Conservation (phyloP, 2,888 invertebrate species). For the Antitype chi region DNA sequence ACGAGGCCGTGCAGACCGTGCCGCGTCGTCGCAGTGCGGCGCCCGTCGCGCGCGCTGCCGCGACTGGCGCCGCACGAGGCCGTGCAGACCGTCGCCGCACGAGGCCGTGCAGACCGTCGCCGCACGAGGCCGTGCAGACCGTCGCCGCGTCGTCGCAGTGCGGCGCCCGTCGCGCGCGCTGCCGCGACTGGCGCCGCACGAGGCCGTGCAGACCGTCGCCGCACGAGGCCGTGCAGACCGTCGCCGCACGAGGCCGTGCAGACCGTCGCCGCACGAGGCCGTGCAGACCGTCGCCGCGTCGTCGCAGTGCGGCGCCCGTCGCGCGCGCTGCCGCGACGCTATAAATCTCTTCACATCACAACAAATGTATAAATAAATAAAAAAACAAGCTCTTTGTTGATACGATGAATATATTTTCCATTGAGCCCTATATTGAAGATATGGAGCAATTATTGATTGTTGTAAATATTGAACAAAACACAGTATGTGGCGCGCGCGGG, state of each 20-base stretch:
- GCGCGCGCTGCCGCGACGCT: not conserved
- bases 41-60: not conserved
- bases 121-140: not conserved
- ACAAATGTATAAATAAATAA: slow-evolving; percentile 29
- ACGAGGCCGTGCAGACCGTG: not conserved
- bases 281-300: not conserved
- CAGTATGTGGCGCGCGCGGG: slow-evolving; percentile 58
- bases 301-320: not conserved
- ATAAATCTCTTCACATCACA: slow-evolving; percentile 18
- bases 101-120: not conserved
- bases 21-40: not conserved
- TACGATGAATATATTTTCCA: slow-evolving; percentile 71
- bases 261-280: not conserved
- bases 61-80: not conserved
- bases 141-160: not conserved
- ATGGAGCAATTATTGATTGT: slow-evolving; percentile 77
- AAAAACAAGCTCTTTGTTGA: slow-evolving; percentile 57
- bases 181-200: not conserved
- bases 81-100: too few species aligned
- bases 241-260: not conserved
- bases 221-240: not conserved
- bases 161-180: not conserved
- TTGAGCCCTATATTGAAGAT: slow-evolving; percentile 67
- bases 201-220: too few species aligned
- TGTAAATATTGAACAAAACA: slow-evolving; percentile 78